These are phyloP conservation scores for Microtus obscurus DNA, from an alignment of 2,797 vertebrate species.

Conservation along the genomic window DNA sequence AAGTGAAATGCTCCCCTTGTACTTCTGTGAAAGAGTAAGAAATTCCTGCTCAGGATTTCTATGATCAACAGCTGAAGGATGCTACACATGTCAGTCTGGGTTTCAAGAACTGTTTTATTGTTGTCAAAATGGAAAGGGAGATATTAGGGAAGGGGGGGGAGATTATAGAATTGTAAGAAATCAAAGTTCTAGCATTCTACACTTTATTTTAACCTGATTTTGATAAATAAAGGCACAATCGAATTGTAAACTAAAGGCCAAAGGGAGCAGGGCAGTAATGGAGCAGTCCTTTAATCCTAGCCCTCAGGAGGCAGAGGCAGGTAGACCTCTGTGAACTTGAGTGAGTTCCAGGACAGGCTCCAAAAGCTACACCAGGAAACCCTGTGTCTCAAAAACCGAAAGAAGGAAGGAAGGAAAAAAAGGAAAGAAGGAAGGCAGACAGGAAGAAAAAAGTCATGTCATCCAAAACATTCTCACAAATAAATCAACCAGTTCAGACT, in stretches of 20 bases:
- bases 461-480: conserved; percentile 39
- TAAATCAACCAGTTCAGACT: conserved; percentile 5
- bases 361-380: too few species aligned
- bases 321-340: too few species aligned
- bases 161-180: background rate
- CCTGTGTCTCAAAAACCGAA: too few species aligned
- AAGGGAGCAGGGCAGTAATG: background rate
- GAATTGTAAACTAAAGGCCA: background rate
- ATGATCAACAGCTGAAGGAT: background rate
- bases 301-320: too few species aligned
- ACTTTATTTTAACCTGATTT: conserved; percentile 11
- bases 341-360: too few species aligned
- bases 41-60: background rate
- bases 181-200: background rate
- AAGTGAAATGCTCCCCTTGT: conserved; percentile 47
- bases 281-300: too few species aligned
- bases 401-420: background rate
- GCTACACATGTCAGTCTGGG: background rate
- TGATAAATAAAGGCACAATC: conserved; percentile 1
- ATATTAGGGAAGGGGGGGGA: background rate
- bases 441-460: background rate
- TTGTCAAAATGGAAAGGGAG: background rate
- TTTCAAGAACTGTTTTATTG: conserved; percentile 21
- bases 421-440: background rate
- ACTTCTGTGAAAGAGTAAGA: conserved; percentile 32